phyloP scores from a whole-genome alignment of 2,888 invertebrate genomes.

The Unio pictorum region DNA sequence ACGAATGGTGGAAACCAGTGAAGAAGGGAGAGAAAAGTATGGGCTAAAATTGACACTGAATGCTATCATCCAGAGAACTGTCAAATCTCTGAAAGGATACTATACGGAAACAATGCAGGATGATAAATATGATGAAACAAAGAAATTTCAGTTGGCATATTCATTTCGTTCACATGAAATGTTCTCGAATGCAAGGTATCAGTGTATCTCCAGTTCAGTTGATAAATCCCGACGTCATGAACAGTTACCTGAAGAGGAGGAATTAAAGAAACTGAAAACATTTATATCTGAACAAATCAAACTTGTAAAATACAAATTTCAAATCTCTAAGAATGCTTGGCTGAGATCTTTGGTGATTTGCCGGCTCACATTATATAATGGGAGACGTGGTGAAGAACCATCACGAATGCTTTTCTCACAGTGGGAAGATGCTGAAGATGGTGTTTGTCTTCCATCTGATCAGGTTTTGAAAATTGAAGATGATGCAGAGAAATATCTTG shows the following conservation, averaged over 20 bases:
- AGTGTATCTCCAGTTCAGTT: conserved; percentile 15
- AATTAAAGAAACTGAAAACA: conserved; percentile 10
- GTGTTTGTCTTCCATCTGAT: conserved; percentile 15
- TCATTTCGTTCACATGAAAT: no score
- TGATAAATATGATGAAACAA: no score
- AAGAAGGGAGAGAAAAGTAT: no score
- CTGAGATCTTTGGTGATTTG: conserved; percentile 25
- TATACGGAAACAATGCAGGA: no score
- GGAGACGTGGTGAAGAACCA: conserved; percentile 26
- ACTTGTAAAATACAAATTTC: conserved; percentile 6
- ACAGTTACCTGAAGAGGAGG: conserved; percentile 14
- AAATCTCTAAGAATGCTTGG: conserved; percentile 13
- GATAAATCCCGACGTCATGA: conserved; percentile 15
- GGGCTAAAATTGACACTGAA: no score
- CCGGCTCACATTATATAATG: conserved; percentile 27
- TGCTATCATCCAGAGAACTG: no score
- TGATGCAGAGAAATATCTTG: conserved; percentile 26
- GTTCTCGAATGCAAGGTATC: no score
- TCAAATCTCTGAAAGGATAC: no score
- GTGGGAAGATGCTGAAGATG: conserved; percentile 9
- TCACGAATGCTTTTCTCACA: conserved; percentile 13
- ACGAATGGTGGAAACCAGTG: no score
- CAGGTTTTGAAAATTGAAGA: conserved; percentile 20
- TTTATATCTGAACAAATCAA: conserved; percentile 16
- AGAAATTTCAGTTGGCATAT: no score